Base-by-base conservation (phyloP, 2,113 vertebrate species). In the Rhabdomys dilectus region DNA sequence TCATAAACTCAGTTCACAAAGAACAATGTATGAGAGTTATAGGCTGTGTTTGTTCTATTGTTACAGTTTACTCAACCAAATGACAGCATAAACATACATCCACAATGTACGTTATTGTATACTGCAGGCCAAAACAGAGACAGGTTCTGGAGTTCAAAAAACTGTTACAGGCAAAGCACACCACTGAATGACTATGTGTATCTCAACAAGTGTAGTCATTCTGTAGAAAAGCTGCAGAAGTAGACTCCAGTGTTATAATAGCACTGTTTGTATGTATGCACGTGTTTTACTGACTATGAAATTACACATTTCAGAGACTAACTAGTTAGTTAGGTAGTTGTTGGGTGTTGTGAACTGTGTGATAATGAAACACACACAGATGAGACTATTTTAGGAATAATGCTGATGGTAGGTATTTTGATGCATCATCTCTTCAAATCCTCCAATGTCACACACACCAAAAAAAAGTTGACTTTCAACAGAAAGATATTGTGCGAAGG, bases 31-130 rank as follows among this genome's bases (percentile, higher is more conserved):
- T 64, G 92, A 84, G 45, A 93, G 58, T 66, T 70, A 91, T 31
- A 89, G 48, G 11, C 42, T 94, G 10, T 56, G 70, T 93, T 96
- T 94, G 45, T 96, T 96, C 75, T 96, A 89, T 96, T 96, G 68
- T 96, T 94, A 36, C 42, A 48, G 48, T 89, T 96, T 95, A 64
- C 88, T 93, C 75, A 64, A 89, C 3, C 11, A 90, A 92, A 56
- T 90, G 97, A 93, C 76, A 95, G 53, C 64, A 94, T 81, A 26
- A 94, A 89, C 76, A 93, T 92, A 58, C 26, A 95, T 91, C 53
- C 84, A 92, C 90, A 97, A 96, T 68, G 88, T 60, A 96, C 88
- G 72, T 93, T 86, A 97, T 94, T 97, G n/a, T 92, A 73, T 5
- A 66, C n/a, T 80, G 24, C 58, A 87, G 58, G 77, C 66, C 45